phyloP scores from a whole-genome alignment of 2,797 vertebrate species.

The Halcyon badia region DNA sequence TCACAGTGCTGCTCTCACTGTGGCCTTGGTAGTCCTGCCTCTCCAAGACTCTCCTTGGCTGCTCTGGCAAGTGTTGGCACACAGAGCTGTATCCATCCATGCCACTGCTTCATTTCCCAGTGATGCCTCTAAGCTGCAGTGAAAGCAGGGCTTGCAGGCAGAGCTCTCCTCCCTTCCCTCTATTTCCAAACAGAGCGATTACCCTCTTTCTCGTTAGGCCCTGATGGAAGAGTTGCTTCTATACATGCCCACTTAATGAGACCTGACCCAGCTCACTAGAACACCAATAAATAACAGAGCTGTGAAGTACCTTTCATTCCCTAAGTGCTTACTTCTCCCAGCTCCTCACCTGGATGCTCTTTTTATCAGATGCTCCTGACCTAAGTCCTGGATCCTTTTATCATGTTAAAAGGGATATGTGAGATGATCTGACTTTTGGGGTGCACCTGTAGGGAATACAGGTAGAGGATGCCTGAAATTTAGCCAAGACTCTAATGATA shows the following conservation, averaged over 20 bases:
- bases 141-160: neutral
- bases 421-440: neutral
- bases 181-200: neutral
- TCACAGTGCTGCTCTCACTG: neutral
- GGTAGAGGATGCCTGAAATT: neutral
- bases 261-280: neutral
- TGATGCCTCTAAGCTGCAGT: neutral
- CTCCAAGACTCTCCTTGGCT: neutral
- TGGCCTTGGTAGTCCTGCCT: neutral
- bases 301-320: neutral
- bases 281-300: neutral
- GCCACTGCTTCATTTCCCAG: neutral
- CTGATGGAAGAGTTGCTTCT: rapidly evolving
- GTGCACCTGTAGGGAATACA: neutral
- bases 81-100: rapidly evolving
- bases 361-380: neutral
- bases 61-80: neutral
- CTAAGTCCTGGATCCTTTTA: neutral
- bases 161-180: neutral
- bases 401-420: neutral
- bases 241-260: rapidly evolving
- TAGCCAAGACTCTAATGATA: neutral
- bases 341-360: neutral
- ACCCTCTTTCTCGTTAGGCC: neutral
- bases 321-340: neutral